Conservation (phyloP, 2,113 vertebrate species). For the Mustelus asterias region DNA sequence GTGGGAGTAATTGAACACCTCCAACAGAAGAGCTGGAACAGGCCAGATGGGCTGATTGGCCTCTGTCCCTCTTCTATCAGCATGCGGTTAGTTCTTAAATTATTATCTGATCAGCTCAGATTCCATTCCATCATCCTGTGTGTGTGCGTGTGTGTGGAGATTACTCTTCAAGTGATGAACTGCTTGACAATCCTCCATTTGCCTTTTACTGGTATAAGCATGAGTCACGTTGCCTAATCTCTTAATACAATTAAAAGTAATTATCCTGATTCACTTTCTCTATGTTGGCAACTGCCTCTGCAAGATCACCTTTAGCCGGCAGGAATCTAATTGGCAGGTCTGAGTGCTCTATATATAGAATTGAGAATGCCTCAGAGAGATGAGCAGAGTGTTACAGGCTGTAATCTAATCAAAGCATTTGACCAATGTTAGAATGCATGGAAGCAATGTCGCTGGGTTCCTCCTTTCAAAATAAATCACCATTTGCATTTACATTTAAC, state of each 20-base stretch:
- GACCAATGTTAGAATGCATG: background rate
- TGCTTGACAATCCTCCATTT: background rate
- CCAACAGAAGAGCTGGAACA: background rate
- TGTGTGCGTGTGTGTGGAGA: background rate
- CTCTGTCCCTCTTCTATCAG: background rate
- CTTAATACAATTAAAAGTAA: background rate
- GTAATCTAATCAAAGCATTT: conserved; percentile 26
- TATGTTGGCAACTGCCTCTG: background rate
- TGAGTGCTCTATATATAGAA: background rate
- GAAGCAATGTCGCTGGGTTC: background rate
- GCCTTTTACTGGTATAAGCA: background rate
- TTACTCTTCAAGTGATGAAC: background rate
- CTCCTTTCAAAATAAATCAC: background rate
- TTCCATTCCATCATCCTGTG: background rate
- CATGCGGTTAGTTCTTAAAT: background rate
- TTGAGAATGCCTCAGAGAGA: conserved; percentile 1
- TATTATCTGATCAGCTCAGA: background rate
- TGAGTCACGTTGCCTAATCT: background rate
- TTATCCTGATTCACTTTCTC: background rate
- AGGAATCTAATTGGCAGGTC: background rate
- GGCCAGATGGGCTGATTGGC: background rate
- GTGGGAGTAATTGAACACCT: background rate
- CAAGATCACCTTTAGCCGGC: background rate
- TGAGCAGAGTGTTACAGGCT: background rate
- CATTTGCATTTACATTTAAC: background rate